A percentile compares a stretch with the other conserved stretches of the same genome.
phyloP scores from a whole-genome alignment of 2,113 vertebrate species.

The Sander vitreus region DNA sequence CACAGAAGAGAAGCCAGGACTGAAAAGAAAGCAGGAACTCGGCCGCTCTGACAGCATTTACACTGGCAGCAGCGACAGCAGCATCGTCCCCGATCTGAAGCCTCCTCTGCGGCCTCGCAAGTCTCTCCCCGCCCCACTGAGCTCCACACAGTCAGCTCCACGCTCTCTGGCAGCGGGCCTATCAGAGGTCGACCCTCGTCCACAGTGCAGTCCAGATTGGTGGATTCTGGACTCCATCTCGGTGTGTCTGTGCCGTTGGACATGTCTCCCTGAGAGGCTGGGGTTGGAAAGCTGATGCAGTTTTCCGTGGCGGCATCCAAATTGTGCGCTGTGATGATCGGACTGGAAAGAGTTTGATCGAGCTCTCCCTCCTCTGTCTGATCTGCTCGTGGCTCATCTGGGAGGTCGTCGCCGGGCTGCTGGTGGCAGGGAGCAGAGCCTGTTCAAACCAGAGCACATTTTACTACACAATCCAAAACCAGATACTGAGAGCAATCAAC shows the following conservation, averaged over 20 bases:
- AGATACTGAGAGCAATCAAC: slow-evolving; percentile 27
- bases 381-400: slow-evolving; percentile 30
- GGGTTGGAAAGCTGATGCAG: slow-evolving; percentile 48
- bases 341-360: slow-evolving; percentile 69
- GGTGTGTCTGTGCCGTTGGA: slow-evolving; percentile 65
- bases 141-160: slow-evolving; percentile 80
- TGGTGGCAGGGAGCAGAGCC: slow-evolving; percentile 67
- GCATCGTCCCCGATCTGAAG: slow-evolving; percentile 51
- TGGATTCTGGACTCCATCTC: slow-evolving; percentile 69
- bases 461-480: slow-evolving; percentile 18
- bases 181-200: slow-evolving; percentile 80
- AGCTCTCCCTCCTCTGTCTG: slow-evolving; percentile 45
- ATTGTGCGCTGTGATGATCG: slow-evolving; percentile 50
- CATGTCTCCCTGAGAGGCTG: slow-evolving; percentile 57
- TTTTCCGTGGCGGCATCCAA: slow-evolving; percentile 72
- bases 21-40: slow-evolving; percentile 75
- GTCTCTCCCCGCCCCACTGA: slow-evolving; percentile 53
- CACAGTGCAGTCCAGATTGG: slow-evolving; percentile 57
- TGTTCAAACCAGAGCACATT: slow-evolving; percentile 60
- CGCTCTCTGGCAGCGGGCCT: slow-evolving; percentile 67
- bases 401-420: slow-evolving; percentile 51
- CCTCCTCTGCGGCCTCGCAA: slow-evolving; percentile 33
- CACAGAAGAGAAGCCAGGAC: slow-evolving; percentile 79
- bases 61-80: slow-evolving; percentile 71
- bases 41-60: slow-evolving; percentile 70